Evolutionary conservation across 2,797 vertebrate species (phyloP), one percentile per base, ranked within the genome.

Genomic region (Sebastes wilsoni): DNA sequence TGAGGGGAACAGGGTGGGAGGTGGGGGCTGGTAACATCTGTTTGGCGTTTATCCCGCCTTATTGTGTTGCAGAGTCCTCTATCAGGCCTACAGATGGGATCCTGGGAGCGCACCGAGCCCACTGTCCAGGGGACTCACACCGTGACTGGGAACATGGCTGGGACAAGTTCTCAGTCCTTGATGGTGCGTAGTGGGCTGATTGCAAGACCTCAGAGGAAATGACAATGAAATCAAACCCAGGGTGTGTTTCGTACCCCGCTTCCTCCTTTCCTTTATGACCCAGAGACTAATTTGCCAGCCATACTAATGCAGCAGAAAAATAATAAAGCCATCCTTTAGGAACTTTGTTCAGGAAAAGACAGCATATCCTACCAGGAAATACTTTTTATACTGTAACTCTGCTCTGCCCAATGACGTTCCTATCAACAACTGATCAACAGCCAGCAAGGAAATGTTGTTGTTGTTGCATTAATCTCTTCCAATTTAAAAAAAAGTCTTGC

Each of bases 1-100:
- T 74, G 72, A 62, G 72, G 78, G 34, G 77, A 75, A 28, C 42
- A 49, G 77, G 66, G 83, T 80, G 81, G 70, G 82, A 77, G 81
- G 79, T 20, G 80, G 89, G 77, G 84, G 87, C 84, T 34, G 65
- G 85, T 36, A 93, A 95, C 93, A 95, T 95, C 94, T 95, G 94
- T 92, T 94, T 91, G 88, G 82, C 78, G 61, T 95, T 91, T 88
- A 88, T 90, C 88, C 88, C 73, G 84, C 75, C 86, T 94, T 90
- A 90, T 92, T 94, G 92, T 94, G 81, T 87, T 84, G 79, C 78
- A 20, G 68, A 71, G 83, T 87, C 78, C 72, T 90, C 75, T 81
- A 71, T 80, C 66, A 70, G 83, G 77, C 77, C 81, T 81, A 85
- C 84, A 92, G 88, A 88, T 92, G 88, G 88, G 90, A 81, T 75